phyloP scores from a whole-genome alignment of 2,888 invertebrate genomes.

The Octonoba sinensis region DNA sequence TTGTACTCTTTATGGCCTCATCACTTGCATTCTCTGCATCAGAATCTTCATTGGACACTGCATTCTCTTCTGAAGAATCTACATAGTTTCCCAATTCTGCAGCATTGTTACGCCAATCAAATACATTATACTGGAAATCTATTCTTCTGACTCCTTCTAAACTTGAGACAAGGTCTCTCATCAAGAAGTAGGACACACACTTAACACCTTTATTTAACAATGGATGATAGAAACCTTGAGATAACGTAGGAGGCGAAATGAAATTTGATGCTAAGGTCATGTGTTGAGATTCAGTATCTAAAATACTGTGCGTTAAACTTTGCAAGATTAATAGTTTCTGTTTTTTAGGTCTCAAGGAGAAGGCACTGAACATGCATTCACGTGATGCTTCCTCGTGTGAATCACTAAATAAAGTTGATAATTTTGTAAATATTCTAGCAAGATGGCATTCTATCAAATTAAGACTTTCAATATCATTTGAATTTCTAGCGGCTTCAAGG shows the following conservation, averaged over 20 bases:
- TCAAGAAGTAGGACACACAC: slow-evolving; percentile 33
- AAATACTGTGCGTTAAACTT: slow-evolving; percentile 25
- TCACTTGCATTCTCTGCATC: slow-evolving; percentile 20
- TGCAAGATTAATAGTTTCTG: slow-evolving; percentile 76
- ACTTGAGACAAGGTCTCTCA: slow-evolving; percentile 44
- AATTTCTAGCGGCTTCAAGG: slow-evolving; percentile 73
- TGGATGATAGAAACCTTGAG: slow-evolving; percentile 38
- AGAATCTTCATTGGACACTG: background rate
- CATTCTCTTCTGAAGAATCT: background rate
- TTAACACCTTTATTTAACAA: slow-evolving; percentile 34
- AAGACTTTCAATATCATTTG: slow-evolving; percentile 65
- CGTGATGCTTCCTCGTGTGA: slow-evolving; percentile 77
- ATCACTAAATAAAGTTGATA: slow-evolving; percentile 76
- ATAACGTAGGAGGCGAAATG: background rate
- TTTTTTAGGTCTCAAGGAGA: slow-evolving; percentile 80
- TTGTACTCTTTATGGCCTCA: background rate
- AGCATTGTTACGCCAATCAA: slow-evolving; percentile 39
- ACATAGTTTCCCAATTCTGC: slow-evolving; percentile 33
- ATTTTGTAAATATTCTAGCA: slow-evolving; percentile 77
- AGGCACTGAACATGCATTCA: slow-evolving; percentile 82
- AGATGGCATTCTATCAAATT: slow-evolving; percentile 75
- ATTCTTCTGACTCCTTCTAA: slow-evolving; percentile 41
- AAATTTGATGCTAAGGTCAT: background rate
- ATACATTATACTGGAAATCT: slow-evolving; percentile 50
- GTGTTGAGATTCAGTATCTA: slow-evolving; percentile 1